Base-by-base conservation (phyloP, 2,888 invertebrate species). In the Ceriagrion tenellum region DNA sequence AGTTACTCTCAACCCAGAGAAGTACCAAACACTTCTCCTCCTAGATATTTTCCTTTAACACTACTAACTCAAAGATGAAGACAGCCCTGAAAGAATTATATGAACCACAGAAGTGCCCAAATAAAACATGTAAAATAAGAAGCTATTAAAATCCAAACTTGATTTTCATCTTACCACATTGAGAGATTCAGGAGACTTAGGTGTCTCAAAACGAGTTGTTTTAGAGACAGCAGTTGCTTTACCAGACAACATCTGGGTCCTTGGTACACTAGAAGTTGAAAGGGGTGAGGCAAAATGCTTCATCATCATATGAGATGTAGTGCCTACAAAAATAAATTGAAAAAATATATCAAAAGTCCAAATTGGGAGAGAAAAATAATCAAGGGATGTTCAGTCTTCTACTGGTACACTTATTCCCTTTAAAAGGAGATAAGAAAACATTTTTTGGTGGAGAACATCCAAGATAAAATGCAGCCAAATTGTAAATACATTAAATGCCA, bases 251-350 rank as follows among this genome's bases (percentile, higher is more conserved):
- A 69, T 20, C 35, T 93, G 59, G n/a, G 93, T 26, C 40, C 35
- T 30, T 35, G 23, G n/a, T 10, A 18, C n/a, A 55, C 55, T 20
- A 8, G 40, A 40, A 63, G 63, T 93, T 63, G 63, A 47, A 23
- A 47, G 63, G 69, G 93, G 93, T n/a, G 93, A 74, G 74, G 47
- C 74, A 74, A 93, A 74, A 26, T 93, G 93, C 26, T 93, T 63
- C 40, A 93, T 69, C n/a, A 93, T 18, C n/a, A 93, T 13, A 74
- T 93, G 93, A 40, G 93, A 69, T 69, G 95, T 95, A 95, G 95
- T 95, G n/a, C 96, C 96, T 90, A 96, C 96, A 96, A 96, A 88
- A 20, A 95, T 95, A 95, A 95, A 55, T 20, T 55, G n/a, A 26
- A 69, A 90, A 56, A 63, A 30, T 13, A 59, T 16, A 13, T 16